These are phyloP conservation scores for Bursaphelenchus mucronatus DNA, from an alignment of 1,140 invertebrate species.

Conservation along the genomic window DNA sequence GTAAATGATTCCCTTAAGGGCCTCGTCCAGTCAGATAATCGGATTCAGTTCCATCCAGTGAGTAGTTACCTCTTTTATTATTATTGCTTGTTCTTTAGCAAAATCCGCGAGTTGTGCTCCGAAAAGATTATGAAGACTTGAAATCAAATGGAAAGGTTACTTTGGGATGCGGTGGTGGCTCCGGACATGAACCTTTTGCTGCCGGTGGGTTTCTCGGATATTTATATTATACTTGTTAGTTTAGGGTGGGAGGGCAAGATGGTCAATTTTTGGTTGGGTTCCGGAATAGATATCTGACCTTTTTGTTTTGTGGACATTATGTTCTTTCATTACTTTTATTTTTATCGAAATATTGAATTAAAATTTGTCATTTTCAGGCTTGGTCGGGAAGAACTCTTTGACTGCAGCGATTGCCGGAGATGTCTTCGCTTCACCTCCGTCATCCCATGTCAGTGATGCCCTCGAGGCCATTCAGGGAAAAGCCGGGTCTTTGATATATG, in stretches of 20 bases:
- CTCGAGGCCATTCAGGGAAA: constrained; percentile 4
- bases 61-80: constrained; percentile 51
- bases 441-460: constrained; percentile 67
- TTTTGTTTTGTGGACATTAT: constrained; percentile 8
- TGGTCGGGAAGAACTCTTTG: constrained; percentile 74
- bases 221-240: constrained; percentile 2
- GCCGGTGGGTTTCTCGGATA: constrained; percentile 56
- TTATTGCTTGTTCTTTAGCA: constrained; percentile 31
- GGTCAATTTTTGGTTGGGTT: too few relatives aligned
- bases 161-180: constrained; percentile 73
- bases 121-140: constrained; percentile 65
- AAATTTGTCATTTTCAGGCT: constrained; percentile 66
- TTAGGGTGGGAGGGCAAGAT: neutral
- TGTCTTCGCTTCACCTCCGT: constrained; percentile 74
- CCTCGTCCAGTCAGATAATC: constrained; percentile 67
- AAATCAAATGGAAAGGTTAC: constrained; percentile 67
- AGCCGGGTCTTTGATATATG: constrained; percentile 70
- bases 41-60: constrained; percentile 66
- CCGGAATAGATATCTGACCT: too few relatives aligned
- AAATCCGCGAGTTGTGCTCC: constrained; percentile 65
- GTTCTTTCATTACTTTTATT: constrained; percentile 16
- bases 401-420: constrained; percentile 72
- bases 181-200: constrained; percentile 78
- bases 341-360: neutral
- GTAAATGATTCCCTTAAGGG: constrained; percentile 65